A percentile compares a stretch with the other conserved stretches of the same genome.
These are phyloP conservation scores for Rhinella marina DNA, from an alignment of 2,797 vertebrate species.

Conservation along the genomic window DNA sequence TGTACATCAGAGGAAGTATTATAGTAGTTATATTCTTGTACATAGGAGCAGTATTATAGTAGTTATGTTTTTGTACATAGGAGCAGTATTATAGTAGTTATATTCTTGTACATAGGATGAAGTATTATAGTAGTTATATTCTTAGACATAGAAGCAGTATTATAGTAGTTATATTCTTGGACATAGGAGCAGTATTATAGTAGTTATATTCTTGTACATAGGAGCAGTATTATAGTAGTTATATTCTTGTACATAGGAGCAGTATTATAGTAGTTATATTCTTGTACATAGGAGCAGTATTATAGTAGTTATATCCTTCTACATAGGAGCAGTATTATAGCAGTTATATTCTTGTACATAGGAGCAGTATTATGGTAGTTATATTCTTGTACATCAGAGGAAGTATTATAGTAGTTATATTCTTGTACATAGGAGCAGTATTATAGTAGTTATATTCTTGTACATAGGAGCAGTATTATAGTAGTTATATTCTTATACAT, in stretches of 20 bases:
- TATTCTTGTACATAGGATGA: not conserved
- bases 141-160: not conserved
- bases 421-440: not conserved
- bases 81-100: conserved; percentile 8
- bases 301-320: not conserved
- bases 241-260: too few relatives aligned
- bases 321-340: too few relatives aligned
- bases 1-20: too few relatives aligned
- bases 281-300: not conserved
- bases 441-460: not conserved
- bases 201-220: conserved; percentile 1
- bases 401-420: not conserved
- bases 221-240: not conserved
- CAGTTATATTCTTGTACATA: too few relatives aligned
- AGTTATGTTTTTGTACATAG: not conserved
- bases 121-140: conserved; percentile 10
- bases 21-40: conserved; percentile 1
- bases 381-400: too few relatives aligned
- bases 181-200: not conserved
- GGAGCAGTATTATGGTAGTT: too few relatives aligned
- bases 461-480: not conserved
- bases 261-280: too few relatives aligned
- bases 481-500: not conserved
- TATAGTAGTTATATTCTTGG: conserved; percentile 4
- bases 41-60: too few relatives aligned